phyloP scores from a whole-genome alignment of 2,113 vertebrate species.

The Zosterops pallidus region DNA sequence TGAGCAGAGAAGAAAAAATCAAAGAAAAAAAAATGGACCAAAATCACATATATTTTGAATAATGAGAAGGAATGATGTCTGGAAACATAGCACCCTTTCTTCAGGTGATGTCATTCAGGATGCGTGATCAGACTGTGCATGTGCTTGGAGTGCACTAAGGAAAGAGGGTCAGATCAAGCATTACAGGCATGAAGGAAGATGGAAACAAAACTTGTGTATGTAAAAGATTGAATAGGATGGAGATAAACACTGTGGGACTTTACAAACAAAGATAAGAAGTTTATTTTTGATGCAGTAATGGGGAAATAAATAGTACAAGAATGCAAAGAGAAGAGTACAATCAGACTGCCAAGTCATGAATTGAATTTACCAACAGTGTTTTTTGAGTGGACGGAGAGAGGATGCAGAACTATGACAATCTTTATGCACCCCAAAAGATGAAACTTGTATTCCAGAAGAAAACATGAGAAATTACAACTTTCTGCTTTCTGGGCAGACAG shows the following conservation, averaged over 20 bases:
- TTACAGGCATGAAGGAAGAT: background rate
- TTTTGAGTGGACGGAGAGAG: background rate
- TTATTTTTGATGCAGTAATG: background rate
- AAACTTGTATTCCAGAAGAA: background rate
- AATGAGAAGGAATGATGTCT: background rate
- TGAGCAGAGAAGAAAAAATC: background rate
- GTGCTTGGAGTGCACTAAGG: background rate
- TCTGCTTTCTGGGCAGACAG: background rate
- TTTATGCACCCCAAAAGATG: background rate
- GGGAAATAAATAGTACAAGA: background rate
- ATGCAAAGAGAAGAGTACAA: background rate
- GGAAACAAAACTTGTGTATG: background rate
- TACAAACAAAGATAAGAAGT: constrained; percentile 7
- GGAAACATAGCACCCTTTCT: background rate
- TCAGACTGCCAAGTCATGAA: background rate
- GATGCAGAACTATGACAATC: background rate
- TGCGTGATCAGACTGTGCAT: background rate
- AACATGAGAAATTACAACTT: background rate
- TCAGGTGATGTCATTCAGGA: background rate
- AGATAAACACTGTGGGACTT: constrained; percentile 8
- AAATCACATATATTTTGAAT: background rate
- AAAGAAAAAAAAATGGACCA: background rate
- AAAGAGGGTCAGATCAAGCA: background rate
- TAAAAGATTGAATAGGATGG: background rate
- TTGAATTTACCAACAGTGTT: background rate